Evolutionary conservation across 2,797 vertebrate genomes (phyloP), one percentile per base, ranked within the genome.

Genomic region (Cyclopterus lumpus): DNA sequence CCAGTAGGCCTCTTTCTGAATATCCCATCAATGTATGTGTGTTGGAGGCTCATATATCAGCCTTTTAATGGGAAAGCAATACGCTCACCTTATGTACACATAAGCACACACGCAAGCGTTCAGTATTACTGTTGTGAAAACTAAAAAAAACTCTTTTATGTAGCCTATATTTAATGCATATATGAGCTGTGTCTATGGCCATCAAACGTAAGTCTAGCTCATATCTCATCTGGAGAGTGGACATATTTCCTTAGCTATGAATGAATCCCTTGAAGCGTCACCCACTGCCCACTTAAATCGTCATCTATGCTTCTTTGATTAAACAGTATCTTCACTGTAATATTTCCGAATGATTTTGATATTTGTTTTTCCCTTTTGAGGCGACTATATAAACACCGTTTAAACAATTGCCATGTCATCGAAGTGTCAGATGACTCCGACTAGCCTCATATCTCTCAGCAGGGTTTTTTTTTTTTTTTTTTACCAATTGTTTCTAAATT

Each of bases 101-200:
- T n/a, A 24, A 51, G 14, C 59, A 58, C 51, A 53, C 22, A 22
- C 22, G 74, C 69, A 80, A 53, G 48, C n/a, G 1, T 82, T 81
- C 46, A 65, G 12, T 73, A 48, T 69, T 49, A 49, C 36, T 73
- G 28, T 26, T 75, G 49, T 8, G 32, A 81, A 73, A 73, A 86
- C 71, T 62, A 66, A 75, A 88, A 83, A 32, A 48, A n/a, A n/a
- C n/a, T n/a, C 30, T 63, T 88, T 83, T 62, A 73, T 76, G 34
- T 55, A 42, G 70, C 67, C 14, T 49, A 36, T 67, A 22, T 79
- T 80, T 82, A 85, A 88, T 89, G 72, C 63, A 77, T 71, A 18
- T 36, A 61, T 74, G 30, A 77, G 64, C 32, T 46, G 54, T 72
- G 63, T 76, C 44, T 24, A 1, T 42, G 77, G 34, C 54, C 59